Percentiles rank a stretch among this genome's conserved stretches.
These are phyloP conservation scores for Noctua janthe DNA, from an alignment of 2,888 invertebrate genomes.

Conservation along the genomic window DNA sequence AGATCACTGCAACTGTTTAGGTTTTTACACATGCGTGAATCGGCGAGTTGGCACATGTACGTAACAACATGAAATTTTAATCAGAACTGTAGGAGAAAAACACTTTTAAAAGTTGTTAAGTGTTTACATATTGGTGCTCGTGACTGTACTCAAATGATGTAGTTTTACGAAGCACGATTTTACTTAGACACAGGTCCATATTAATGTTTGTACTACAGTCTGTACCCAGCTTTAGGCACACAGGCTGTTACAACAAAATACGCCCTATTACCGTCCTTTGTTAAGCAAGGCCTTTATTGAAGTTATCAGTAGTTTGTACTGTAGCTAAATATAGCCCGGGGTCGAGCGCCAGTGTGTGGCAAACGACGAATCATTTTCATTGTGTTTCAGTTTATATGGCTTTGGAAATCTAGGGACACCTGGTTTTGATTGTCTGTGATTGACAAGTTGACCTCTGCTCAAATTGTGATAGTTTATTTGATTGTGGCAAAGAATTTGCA, in stretches of 20 bases:
- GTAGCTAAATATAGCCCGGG: constrained; percentile 57
- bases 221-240: constrained; percentile 2
- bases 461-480: constrained; percentile 10
- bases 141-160: background rate
- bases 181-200: background rate
- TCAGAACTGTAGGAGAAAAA: too few relatives aligned
- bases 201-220: background rate
- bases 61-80: too few relatives aligned
- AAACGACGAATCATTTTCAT: constrained; percentile 52
- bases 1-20: too few relatives aligned
- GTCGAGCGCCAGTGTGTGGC: constrained; percentile 37
- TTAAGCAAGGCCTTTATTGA: constrained; percentile 54
- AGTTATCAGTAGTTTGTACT: constrained; percentile 58
- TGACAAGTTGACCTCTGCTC: constrained; percentile 29
- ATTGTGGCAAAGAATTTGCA: background rate
- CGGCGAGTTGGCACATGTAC: too few relatives aligned
- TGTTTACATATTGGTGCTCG: too few relatives aligned
- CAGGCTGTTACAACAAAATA: constrained; percentile 40
- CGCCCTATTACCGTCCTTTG: constrained; percentile 52
- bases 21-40: too few relatives aligned
- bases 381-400: constrained; percentile 47
- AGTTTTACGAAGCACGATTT: background rate
- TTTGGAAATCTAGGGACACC: constrained; percentile 34
- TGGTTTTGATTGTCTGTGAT: constrained; percentile 5
- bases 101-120: too few relatives aligned